phyloP scores from a whole-genome alignment of 2,888 invertebrate genomes.

The Euclidia mi region DNA sequence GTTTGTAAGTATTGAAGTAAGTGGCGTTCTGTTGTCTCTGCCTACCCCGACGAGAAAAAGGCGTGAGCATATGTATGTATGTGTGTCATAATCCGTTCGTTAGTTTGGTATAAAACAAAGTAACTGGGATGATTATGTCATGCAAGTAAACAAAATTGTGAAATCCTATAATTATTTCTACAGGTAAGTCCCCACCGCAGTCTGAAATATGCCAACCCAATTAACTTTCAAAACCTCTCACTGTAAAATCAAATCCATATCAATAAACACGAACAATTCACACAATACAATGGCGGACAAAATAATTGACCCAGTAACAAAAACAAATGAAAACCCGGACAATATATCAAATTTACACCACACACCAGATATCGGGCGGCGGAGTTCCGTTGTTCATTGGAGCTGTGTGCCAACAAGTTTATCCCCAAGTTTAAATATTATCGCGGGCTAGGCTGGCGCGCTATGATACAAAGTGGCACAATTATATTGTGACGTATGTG shows the following conservation, averaged over 20 bases:
- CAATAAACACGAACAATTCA: conserved; percentile 20
- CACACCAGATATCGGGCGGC: conserved; percentile 51
- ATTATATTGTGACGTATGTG: conserved; percentile 53
- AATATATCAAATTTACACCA: conserved; percentile 61
- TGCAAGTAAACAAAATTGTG: too few relatives aligned
- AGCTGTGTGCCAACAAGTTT: conserved; percentile 58
- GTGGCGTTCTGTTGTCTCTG: too few relatives aligned
- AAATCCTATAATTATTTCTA: too few relatives aligned
- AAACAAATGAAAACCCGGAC: conserved; percentile 56
- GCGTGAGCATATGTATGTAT: too few relatives aligned
- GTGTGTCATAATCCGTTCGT: too few relatives aligned
- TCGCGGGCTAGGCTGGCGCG: conserved; percentile 42
- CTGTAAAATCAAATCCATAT: conserved; percentile 38
- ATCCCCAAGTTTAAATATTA: conserved; percentile 58
- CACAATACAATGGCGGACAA: conserved; percentile 49
- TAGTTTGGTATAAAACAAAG: too few relatives aligned
- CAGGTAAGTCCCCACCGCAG: too few relatives aligned
- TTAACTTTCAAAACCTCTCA: conserved; percentile 2
- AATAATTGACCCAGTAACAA: conserved; percentile 59
- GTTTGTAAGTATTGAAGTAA: too few relatives aligned
- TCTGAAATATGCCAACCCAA: neutral
- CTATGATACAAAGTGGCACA: conserved; percentile 52
- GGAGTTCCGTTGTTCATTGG: conserved; percentile 54
- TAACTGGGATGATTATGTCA: too few relatives aligned
- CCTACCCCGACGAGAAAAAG: too few relatives aligned